Evolutionary conservation across 2,113 vertebrate species (phyloP).

Genomic region (Scortum barcoo): DNA sequence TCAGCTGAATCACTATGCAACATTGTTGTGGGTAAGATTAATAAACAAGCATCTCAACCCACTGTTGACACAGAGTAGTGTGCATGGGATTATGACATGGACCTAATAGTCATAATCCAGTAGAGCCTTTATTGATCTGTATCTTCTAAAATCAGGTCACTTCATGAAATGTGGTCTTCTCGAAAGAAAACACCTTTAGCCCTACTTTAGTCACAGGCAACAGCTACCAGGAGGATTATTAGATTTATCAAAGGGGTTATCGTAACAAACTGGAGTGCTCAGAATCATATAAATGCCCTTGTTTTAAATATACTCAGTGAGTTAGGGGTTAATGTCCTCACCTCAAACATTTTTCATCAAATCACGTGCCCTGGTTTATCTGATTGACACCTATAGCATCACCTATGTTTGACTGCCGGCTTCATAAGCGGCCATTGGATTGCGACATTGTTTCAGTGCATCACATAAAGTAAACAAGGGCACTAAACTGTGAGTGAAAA

Average conservation of each 20-base stretch:
- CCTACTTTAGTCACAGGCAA: background rate
- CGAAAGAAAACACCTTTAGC: background rate
- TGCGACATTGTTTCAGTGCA: conserved; percentile 35
- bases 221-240: background rate
- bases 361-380: background rate
- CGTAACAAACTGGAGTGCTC: background rate
- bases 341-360: background rate
- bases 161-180: background rate
- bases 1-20: conserved; percentile 14
- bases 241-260: background rate
- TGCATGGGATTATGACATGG: conserved; percentile 44
- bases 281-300: background rate
- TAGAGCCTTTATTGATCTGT: conserved; percentile 39
- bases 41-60: conserved; percentile 36
- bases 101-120: conserved; percentile 53
- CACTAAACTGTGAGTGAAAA: conserved; percentile 48
- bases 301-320: background rate
- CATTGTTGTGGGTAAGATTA: conserved; percentile 10
- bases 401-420: background rate
- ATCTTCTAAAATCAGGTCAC: conserved; percentile 22
- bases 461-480: conserved; percentile 57
- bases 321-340: background rate
- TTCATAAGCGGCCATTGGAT: background rate
- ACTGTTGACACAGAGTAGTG: conserved; percentile 35
- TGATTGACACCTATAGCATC: background rate